A percentile compares a stretch with the other conserved stretches of the same genome.
Conservation (phyloP, 2,797 vertebrate species). For the Heterohyrax brucei region DNA sequence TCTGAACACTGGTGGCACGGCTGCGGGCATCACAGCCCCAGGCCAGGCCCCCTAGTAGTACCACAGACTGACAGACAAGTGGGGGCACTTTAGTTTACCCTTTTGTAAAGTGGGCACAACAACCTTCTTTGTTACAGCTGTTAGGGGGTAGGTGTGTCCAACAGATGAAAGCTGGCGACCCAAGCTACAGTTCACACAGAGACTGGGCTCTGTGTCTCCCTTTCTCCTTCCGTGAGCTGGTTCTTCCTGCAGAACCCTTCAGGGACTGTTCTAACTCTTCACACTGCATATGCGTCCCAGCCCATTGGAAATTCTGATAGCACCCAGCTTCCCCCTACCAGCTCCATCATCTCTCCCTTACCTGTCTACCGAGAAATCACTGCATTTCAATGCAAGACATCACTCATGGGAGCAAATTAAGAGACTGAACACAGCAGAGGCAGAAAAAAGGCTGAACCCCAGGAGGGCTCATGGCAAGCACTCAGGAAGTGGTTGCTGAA, state of each 20-base stretch:
- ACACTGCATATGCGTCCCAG: background rate
- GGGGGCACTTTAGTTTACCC: background rate
- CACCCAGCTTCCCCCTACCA: background rate
- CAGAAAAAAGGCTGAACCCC: background rate
- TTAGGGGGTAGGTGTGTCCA: background rate
- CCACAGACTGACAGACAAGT: background rate
- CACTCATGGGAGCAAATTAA: slow-evolving; percentile 39
- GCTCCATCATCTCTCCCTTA: background rate
- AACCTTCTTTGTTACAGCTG: background rate
- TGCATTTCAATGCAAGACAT: slow-evolving; percentile 17
- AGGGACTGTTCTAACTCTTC: background rate
- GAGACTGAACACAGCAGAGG: background rate
- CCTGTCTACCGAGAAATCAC: slow-evolving; percentile 23
- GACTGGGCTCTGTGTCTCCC: background rate
- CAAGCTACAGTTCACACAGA: background rate
- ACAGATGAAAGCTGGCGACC: background rate
- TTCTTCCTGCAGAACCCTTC: background rate
- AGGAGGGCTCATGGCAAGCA: background rate
- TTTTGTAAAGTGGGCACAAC: background rate
- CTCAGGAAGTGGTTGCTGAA: background rate
- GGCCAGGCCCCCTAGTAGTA: no score
- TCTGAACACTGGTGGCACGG: no score
- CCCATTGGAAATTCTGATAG: slow-evolving; percentile 34
- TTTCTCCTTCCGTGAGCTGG: background rate
- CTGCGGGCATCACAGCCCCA: no score